These are phyloP conservation scores for Drosophila atripex DNA, from an alignment of 2,888 invertebrate species.

Conservation along the genomic window DNA sequence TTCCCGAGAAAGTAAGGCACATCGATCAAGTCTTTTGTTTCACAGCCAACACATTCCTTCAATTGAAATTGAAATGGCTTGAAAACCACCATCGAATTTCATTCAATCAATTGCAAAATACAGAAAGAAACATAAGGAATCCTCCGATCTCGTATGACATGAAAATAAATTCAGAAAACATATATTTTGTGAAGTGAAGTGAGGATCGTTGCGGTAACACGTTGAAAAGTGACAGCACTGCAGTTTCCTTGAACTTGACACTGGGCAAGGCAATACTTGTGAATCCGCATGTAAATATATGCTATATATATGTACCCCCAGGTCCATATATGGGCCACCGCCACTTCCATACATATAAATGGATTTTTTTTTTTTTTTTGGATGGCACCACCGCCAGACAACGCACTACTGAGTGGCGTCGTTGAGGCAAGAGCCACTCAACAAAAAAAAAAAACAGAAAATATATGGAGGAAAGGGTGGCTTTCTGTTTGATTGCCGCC, in stretches of 20 bases:
- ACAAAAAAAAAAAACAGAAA: background rate
- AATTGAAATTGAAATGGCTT: slow-evolving; percentile 48
- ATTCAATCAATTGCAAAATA: slow-evolving; percentile 69
- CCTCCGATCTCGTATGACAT: slow-evolving; percentile 19
- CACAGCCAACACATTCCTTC: slow-evolving; percentile 64
- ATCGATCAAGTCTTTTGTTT: slow-evolving; percentile 40
- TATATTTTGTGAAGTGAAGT: slow-evolving; percentile 13
- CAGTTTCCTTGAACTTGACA: slow-evolving; percentile 83
- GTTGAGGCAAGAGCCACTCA: slow-evolving; percentile 18
- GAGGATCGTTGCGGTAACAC: slow-evolving; percentile 48
- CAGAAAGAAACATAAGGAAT: slow-evolving; percentile 39
- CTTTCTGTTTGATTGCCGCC: slow-evolving; percentile 27
- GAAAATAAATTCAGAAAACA: background rate
- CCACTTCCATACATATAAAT: slow-evolving; percentile 10
- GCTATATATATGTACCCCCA: slow-evolving; percentile 2
- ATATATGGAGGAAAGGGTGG: slow-evolving; percentile 27
- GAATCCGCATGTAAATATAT: slow-evolving; percentile 32
- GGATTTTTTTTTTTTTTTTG: slow-evolving; percentile 8
- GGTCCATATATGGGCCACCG: slow-evolving; percentile 32
- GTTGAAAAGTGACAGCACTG: slow-evolving; percentile 65
- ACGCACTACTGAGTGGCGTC: slow-evolving; percentile 42
- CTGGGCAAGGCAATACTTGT: slow-evolving; percentile 53
- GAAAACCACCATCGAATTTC: slow-evolving; percentile 62
- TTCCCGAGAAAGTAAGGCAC: background rate
- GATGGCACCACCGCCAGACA: slow-evolving; percentile 25